Conservation (phyloP, 2,113 vertebrate genomes). For the Amphiprion percula region DNA sequence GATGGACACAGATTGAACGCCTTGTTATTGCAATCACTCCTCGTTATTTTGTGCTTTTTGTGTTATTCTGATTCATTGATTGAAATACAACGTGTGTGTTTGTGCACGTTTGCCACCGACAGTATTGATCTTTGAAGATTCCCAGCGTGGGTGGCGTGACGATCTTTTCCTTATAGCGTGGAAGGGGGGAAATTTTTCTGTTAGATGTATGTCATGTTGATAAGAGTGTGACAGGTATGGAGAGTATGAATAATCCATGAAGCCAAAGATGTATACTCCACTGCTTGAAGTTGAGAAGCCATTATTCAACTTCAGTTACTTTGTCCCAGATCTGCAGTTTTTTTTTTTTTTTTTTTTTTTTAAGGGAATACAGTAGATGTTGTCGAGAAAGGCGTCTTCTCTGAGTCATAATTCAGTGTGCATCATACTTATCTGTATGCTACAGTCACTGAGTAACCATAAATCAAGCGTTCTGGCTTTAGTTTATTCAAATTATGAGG, state of each 20-base stretch:
- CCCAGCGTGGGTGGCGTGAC: slow-evolving; percentile 38
- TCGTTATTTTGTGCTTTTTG: slow-evolving; percentile 28
- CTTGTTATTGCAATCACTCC: slow-evolving; percentile 24
- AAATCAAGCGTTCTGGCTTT: slow-evolving; percentile 53
- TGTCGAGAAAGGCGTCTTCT: slow-evolving; percentile 47
- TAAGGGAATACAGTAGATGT: slow-evolving; percentile 39
- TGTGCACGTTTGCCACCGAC: not conserved
- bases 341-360: slow-evolving; percentile 14
- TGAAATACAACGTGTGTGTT: slow-evolving; percentile 7
- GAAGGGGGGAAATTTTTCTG: slow-evolving; percentile 50
- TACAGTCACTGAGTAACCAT: slow-evolving; percentile 37
- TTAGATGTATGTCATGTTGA: slow-evolving; percentile 72
- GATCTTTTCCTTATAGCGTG: slow-evolving; percentile 63
- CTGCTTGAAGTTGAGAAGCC: slow-evolving; percentile 64
- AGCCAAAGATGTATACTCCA: slow-evolving; percentile 65
- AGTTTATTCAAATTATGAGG: slow-evolving; percentile 35
- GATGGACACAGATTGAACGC: slow-evolving; percentile 13
- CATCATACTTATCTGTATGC: slow-evolving; percentile 48
- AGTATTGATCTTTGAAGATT: slow-evolving; percentile 51
- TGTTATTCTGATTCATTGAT: slow-evolving; percentile 36
- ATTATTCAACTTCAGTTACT: slow-evolving; percentile 75
- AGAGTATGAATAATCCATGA: slow-evolving; percentile 79
- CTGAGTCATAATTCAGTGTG: slow-evolving; percentile 52
- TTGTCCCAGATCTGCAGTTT: slow-evolving; percentile 52
- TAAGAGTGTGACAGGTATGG: slow-evolving; percentile 70